phyloP scores from a whole-genome alignment of 2,113 vertebrate species.

The Elephantulus edwardii region DNA sequence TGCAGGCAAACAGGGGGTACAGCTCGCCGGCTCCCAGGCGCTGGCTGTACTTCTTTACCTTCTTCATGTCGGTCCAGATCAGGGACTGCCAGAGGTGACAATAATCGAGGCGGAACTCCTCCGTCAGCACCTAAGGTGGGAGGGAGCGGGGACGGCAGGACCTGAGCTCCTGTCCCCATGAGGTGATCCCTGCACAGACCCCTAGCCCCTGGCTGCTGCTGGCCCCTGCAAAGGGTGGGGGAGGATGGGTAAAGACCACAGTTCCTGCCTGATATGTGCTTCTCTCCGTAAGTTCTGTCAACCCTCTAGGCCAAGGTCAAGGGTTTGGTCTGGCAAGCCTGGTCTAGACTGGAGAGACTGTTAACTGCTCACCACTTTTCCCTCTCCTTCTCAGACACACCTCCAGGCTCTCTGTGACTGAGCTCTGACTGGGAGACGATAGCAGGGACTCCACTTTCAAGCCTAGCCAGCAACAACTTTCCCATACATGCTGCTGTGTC shows the following conservation, averaged over 20 bases:
- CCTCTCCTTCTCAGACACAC: neutral
- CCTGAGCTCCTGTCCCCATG: neutral
- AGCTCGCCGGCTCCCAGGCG: constrained; percentile 92
- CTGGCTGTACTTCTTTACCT: constrained; percentile 90
- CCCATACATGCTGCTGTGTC: fast-evolving
- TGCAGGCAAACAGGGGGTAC: constrained; percentile 94
- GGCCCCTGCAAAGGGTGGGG: neutral
- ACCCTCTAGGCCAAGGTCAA: neutral
- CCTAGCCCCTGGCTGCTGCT: neutral
- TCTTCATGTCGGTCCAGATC: constrained; percentile 90
- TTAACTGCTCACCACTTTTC: neutral
- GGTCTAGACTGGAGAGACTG: neutral
- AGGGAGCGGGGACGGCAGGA: neutral
- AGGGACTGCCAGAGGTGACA: constrained; percentile 95
- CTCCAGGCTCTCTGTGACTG: neutral
- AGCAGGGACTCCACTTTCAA: neutral
- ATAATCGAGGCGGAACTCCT: constrained; percentile 94
- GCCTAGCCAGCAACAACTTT: neutral
- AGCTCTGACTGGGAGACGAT: fast-evolving
- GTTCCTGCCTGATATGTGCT: neutral
- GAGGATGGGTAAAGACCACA: fast-evolving
- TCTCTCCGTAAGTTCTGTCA: neutral
- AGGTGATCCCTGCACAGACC: neutral
- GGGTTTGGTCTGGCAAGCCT: neutral
- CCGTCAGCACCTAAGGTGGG: constrained; percentile 86